Evolutionary conservation across 2,113 vertebrate genomes (phyloP).

Genomic region (Laticauda laticaudata): DNA sequence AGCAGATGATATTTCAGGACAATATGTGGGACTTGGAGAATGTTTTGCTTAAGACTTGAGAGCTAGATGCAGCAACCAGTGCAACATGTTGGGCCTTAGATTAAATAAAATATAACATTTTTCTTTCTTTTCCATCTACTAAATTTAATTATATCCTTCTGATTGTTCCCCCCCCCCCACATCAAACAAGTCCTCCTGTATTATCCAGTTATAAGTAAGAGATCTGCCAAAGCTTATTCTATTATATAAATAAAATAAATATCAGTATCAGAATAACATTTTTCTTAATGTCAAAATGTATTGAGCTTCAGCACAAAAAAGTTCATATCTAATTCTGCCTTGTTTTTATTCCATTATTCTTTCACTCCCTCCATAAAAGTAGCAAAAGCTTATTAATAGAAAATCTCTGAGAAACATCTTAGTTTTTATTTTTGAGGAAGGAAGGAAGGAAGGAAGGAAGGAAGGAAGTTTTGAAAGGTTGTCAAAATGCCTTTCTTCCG

Average conservation of each 20-base stretch:
- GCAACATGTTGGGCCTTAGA: not conserved
- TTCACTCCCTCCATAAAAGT: not conserved
- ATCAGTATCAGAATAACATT: not conserved
- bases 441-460: not conserved
- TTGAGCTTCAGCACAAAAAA: not conserved
- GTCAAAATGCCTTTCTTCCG: too few relatives aligned
- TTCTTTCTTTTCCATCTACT: not conserved
- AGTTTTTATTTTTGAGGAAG: not conserved
- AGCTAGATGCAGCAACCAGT: not conserved
- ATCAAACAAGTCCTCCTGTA: not conserved
- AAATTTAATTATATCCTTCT: not conserved
- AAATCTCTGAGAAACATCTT: not conserved
- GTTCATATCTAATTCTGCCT: not conserved
- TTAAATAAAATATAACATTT: not conserved
- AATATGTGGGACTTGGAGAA: not conserved
- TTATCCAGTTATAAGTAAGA: not conserved
- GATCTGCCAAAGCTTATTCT: not conserved
- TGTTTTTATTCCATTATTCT: not conserved
- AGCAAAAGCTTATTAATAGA: not conserved
- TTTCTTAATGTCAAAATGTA: slow-evolving; percentile 13
- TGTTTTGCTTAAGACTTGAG: not conserved
- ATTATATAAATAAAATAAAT: not conserved
- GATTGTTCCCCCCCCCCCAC: not conserved
- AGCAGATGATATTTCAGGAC: not conserved
- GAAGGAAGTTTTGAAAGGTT: not conserved